Conservation (phyloP, 2,797 vertebrate species). For the Gephyroberyx darwinii region DNA sequence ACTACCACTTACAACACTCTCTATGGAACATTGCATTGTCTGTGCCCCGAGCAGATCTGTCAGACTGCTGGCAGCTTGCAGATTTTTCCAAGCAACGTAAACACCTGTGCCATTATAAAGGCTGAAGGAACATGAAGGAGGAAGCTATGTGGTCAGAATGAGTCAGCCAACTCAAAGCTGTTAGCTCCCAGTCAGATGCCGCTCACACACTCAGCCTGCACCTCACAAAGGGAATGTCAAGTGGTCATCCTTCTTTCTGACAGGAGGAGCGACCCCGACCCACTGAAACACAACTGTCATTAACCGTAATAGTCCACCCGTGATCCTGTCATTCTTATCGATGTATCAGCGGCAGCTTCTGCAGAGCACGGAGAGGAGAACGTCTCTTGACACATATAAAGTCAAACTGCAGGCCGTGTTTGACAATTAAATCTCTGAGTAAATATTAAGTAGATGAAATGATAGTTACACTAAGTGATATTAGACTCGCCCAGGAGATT, state of each 20-base stretch:
- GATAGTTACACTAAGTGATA: conserved; percentile 16
- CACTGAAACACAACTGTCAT: conserved; percentile 10
- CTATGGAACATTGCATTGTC: conserved; percentile 28
- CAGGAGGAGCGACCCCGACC: neutral
- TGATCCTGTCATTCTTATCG: too few species aligned
- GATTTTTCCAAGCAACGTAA: conserved; percentile 16
- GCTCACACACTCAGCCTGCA: conserved; percentile 26
- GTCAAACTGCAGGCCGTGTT: conserved; percentile 1
- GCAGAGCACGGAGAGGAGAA: conserved; percentile 11
- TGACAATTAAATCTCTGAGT: conserved; percentile 13
- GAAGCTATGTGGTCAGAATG: conserved; percentile 36
- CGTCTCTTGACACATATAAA: neutral
- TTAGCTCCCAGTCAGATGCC: conserved; percentile 43
- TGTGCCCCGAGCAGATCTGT: neutral
- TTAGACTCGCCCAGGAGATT: conserved; percentile 8
- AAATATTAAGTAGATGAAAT: conserved; percentile 12
- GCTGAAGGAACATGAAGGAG: conserved; percentile 36
- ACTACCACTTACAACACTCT: conserved; percentile 13
- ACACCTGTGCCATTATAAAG: conserved; percentile 40
- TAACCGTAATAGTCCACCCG: conserved; percentile 8
- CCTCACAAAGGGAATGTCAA: conserved; percentile 45
- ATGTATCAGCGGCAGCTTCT: conserved; percentile 3
- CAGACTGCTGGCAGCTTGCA: neutral
- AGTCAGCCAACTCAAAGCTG: conserved; percentile 51
- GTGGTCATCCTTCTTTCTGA: conserved; percentile 27